phyloP scores from a whole-genome alignment of 2,797 vertebrate species.

The Sebastes trivittatus region DNA sequence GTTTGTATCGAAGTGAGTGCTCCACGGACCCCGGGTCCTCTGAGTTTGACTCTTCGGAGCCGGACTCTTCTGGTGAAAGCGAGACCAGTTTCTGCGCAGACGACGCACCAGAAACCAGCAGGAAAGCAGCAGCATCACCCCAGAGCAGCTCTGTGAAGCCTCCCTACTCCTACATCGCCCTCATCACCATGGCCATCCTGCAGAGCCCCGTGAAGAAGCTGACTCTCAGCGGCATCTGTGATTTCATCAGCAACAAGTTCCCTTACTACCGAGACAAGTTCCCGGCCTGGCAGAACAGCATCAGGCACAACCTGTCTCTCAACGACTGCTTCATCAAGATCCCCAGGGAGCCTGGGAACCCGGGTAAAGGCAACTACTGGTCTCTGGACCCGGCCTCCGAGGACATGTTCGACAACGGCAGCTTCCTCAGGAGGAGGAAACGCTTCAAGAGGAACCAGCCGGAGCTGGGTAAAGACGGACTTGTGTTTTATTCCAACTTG shows the following conservation, averaged over 20 bases:
- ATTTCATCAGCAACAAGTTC: constrained; percentile 93
- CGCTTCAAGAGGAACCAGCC: constrained; percentile 88
- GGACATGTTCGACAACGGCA: constrained; percentile 95
- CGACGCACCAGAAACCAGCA: constrained; percentile 52
- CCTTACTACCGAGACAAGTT: constrained; percentile 91
- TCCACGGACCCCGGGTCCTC: constrained; percentile 53
- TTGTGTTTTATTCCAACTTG: constrained; percentile 75
- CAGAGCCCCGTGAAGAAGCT: constrained; percentile 90
- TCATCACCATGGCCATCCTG: constrained; percentile 94
- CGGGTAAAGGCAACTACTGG: constrained; percentile 93
- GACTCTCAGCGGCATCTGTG: constrained; percentile 91
- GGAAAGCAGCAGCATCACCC: constrained; percentile 25
- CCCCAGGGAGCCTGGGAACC: constrained; percentile 89
- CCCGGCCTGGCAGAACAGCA: constrained; percentile 91
- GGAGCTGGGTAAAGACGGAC: constrained; percentile 72
- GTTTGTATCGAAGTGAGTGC: constrained; percentile 39
- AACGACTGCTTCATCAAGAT: constrained; percentile 90
- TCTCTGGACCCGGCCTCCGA: constrained; percentile 91
- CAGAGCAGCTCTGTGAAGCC: constrained; percentile 83
- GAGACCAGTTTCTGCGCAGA: constrained; percentile 75
- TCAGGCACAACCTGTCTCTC: constrained; percentile 88
- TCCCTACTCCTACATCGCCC: constrained; percentile 92
- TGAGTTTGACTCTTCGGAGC: constrained; percentile 71
- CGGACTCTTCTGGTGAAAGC: constrained; percentile 77
- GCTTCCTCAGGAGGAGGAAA: constrained; percentile 90